These are phyloP conservation scores for Leptestheria dahalacensis DNA, from an alignment of 1,140 invertebrate genomes.

Conservation along the genomic window DNA sequence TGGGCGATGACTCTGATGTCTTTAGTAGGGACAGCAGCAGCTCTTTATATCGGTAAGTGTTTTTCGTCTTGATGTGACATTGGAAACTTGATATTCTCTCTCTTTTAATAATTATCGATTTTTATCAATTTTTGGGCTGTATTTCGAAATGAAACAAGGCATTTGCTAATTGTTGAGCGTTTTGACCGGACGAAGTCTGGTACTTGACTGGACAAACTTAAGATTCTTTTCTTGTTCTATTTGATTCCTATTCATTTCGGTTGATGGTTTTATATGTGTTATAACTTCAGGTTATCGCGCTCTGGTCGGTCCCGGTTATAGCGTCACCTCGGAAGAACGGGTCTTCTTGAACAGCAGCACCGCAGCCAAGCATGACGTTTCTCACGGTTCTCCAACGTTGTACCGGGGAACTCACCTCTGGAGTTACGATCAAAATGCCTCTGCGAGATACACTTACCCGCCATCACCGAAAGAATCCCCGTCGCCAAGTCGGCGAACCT, in stretches of 20 bases:
- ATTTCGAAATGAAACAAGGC: too few relatives aligned
- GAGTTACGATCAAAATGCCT: conserved; percentile 2
- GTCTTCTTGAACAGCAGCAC: neutral
- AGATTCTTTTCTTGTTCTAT: neutral
- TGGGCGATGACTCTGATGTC: conserved; percentile 10
- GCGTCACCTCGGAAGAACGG: neutral
- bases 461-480: neutral
- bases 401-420: conserved; percentile 10
- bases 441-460: neutral
- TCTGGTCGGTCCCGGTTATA: conserved; percentile 1
- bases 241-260: neutral
- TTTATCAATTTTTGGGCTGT: neutral
- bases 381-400: neutral
- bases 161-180: too few relatives aligned
- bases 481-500: neutral
- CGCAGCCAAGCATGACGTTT: neutral
- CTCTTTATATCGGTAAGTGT: conserved; percentile 14
- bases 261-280: neutral
- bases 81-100: neutral
- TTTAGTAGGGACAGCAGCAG: conserved; percentile 3
- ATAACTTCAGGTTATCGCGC: conserved; percentile 2
- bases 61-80: neutral
- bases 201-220: too few relatives aligned
- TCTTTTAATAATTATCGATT: neutral
- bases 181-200: too few relatives aligned